A percentile compares a stretch with the other conserved stretches of the same genome.
Evolutionary conservation across 2,888 invertebrate species (phyloP).

Genomic region (Andrena minutula): DNA sequence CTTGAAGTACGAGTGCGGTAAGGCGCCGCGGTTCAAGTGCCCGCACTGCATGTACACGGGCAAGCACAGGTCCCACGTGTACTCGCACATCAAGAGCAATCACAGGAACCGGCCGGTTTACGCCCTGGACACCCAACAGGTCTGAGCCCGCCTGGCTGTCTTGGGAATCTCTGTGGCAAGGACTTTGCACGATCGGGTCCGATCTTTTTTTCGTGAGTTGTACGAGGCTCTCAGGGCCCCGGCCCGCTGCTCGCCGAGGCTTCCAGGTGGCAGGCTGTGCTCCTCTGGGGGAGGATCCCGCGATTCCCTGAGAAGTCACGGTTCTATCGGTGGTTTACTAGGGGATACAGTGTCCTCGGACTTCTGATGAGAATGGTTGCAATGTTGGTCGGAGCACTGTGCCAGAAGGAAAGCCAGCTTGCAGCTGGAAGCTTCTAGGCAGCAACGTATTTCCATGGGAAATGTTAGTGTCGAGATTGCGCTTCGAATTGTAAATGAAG

Average conservation of each 20-base stretch:
- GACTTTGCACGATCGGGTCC: not conserved
- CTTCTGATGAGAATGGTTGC: too few relatives aligned
- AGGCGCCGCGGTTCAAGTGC: slow-evolving; percentile 84
- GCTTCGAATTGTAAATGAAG: slow-evolving; percentile 11
- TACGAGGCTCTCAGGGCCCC: not conserved
- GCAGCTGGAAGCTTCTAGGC: not conserved
- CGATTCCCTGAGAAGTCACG: too few relatives aligned
- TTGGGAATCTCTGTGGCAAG: not conserved
- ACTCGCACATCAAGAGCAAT: slow-evolving; percentile 85
- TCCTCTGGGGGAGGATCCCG: not conserved
- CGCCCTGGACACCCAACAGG: slow-evolving; percentile 76
- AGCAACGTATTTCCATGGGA: not conserved
- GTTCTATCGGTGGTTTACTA: too few relatives aligned
- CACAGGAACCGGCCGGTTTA: slow-evolving; percentile 76
- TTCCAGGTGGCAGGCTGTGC: not conserved
- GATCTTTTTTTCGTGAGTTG: not conserved
- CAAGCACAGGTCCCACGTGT: slow-evolving; percentile 86
- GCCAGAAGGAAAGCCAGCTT: too few relatives aligned
- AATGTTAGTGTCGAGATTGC: slow-evolving; percentile 12
- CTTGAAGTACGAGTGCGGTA: slow-evolving; percentile 81
- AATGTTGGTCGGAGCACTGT: too few relatives aligned
- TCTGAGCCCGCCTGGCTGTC: slow-evolving; percentile 15
- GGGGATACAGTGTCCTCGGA: too few relatives aligned
- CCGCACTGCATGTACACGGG: slow-evolving; percentile 86
- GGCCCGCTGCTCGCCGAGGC: not conserved